These are phyloP conservation scores for Formica exsecta DNA, from an alignment of 1,140 invertebrate genomes.

Conservation along the genomic window DNA sequence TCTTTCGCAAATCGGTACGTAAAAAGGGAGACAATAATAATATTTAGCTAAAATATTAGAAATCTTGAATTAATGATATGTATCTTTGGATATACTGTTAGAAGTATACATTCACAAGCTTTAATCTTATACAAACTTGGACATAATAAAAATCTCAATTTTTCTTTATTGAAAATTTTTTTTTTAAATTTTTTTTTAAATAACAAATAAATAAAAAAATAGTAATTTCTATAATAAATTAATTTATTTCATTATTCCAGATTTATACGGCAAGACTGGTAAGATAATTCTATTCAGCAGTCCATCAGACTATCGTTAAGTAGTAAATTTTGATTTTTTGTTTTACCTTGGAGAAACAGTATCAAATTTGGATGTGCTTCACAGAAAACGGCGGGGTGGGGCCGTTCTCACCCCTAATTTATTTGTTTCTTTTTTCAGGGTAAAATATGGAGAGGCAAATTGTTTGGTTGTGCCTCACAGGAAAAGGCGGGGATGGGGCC, in stretches of 20 bases:
- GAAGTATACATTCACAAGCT: no score
- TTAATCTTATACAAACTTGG: no score
- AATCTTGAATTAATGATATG: no score
- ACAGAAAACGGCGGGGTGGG: slow-evolving; percentile 4
- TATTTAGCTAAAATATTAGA: no score
- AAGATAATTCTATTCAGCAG: not conserved
- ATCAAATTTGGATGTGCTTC: slow-evolving; percentile 10
- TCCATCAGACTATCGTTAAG: not conserved
- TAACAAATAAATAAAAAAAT: no score
- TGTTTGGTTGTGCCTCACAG: slow-evolving; percentile 21
- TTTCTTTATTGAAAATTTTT: no score
- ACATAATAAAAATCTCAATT: no score
- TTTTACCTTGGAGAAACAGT: not conserved
- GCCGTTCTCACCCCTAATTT: slow-evolving; percentile 6
- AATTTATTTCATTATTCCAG: not conserved
- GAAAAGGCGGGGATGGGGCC: not conserved
- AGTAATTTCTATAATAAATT: no score
- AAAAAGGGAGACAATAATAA: no score
- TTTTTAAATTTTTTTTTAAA: no score
- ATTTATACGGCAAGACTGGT: not conserved
- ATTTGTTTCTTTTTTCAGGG: not conserved
- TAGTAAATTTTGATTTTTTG: not conserved
- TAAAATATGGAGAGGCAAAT: not conserved
- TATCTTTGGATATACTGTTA: no score
- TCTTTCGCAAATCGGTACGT: no score